Evolutionary conservation across 2,888 invertebrate species (phyloP).

Genomic region (Petrolisthes manimaculis): DNA sequence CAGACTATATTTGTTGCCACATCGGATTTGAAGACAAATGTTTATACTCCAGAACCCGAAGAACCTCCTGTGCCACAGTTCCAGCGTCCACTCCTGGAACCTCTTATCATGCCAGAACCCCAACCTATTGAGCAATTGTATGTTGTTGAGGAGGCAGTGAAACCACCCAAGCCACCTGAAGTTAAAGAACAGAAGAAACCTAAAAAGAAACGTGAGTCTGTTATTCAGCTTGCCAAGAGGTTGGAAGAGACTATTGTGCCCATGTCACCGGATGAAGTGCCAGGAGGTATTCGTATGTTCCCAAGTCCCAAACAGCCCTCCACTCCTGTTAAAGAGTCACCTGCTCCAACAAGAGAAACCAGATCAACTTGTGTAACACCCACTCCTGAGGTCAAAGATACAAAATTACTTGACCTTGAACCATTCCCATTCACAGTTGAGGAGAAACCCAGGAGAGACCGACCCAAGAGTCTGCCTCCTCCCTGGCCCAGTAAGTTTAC

Average conservation of each 20-base stretch:
- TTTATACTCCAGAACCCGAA: conserved; percentile 13
- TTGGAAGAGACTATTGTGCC: conserved; percentile 63
- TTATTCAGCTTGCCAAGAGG: conserved; percentile 61
- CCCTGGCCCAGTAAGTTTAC: conserved; percentile 63
- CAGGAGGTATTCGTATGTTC: conserved; percentile 65
- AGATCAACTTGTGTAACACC: not conserved
- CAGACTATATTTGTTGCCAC: conserved; percentile 48
- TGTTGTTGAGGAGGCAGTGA: conserved; percentile 50
- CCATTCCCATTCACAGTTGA: conserved; percentile 63
- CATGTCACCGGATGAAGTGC: conserved; percentile 64
- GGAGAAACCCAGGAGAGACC: conserved; percentile 49
- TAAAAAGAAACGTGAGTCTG: conserved; percentile 63
- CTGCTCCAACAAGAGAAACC: conserved; percentile 37
- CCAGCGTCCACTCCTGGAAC: conserved; percentile 25
- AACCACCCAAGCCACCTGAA: conserved; percentile 57
- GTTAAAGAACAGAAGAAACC: conserved; percentile 50
- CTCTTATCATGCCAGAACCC: conserved; percentile 43
- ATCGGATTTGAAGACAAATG: conserved; percentile 39
- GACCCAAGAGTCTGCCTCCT: conserved; percentile 52
- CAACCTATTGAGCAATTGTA: conserved; percentile 3
- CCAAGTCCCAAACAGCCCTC: conserved; percentile 64
- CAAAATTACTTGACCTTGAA: conserved; percentile 64
- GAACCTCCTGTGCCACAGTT: not conserved
- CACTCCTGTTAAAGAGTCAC: conserved; percentile 51
- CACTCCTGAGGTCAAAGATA: conserved; percentile 19